Conservation (phyloP, 2,888 invertebrate genomes). For the Drosophila anomalata region DNA sequence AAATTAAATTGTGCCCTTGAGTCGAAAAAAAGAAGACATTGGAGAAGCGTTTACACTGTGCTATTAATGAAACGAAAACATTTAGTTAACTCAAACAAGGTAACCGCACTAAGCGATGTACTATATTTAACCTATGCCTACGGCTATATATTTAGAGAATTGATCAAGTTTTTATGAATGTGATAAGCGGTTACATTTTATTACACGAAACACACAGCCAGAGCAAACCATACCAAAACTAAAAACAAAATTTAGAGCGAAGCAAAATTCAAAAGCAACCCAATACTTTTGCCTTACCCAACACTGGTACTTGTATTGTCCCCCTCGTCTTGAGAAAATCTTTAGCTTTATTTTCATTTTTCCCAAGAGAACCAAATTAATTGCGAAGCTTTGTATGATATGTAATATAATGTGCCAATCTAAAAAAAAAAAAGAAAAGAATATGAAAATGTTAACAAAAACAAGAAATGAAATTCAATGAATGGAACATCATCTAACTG, state of each 20-base stretch:
- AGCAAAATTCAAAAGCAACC: constrained; percentile 6
- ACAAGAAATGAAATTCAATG: constrained; percentile 15
- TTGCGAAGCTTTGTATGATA: constrained; percentile 68
- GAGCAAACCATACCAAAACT: background rate
- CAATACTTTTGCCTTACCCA: constrained; percentile 31
- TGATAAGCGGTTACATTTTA: constrained; percentile 62
- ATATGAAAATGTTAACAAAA: constrained; percentile 45
- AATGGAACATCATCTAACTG: constrained; percentile 17
- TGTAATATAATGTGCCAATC: constrained; percentile 76
- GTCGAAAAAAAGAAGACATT: constrained; percentile 3
- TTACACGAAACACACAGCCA: constrained; percentile 44
- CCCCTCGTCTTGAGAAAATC: background rate
- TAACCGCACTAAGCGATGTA: constrained; percentile 49
- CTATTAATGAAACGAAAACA: constrained; percentile 57
- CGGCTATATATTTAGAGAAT: constrained; percentile 59
- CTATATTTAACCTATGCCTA: constrained; percentile 54
- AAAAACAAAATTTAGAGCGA: background rate
- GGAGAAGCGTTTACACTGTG: constrained; percentile 56
- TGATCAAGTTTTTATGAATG: constrained; percentile 64
- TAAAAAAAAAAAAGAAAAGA: constrained; percentile 16
- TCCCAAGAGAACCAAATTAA: constrained; percentile 6
- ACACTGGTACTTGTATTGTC: constrained; percentile 25
- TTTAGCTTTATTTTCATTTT: background rate
- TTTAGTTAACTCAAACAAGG: constrained; percentile 59
- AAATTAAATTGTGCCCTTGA: constrained; percentile 31